These are phyloP conservation scores for Melanerpes aurifrons DNA, from an alignment of 2,113 vertebrate genomes.

Conservation along the genomic window DNA sequence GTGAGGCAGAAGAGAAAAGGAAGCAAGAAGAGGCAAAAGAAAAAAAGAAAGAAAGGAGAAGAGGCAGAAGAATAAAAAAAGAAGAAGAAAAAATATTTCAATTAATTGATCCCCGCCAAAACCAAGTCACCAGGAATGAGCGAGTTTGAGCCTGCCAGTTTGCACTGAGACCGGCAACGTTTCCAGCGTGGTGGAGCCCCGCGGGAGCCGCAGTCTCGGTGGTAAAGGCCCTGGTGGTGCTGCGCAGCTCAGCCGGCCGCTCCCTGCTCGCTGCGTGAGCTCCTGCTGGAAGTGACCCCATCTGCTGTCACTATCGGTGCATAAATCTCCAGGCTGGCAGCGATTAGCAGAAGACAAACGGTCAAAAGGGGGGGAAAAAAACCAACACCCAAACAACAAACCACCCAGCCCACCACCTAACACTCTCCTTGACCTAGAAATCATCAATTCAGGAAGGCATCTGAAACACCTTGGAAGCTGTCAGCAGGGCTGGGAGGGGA, in stretches of 20 bases:
- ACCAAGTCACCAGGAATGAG: background rate
- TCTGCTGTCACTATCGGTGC: conserved; percentile 49
- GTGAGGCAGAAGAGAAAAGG: too few relatives aligned
- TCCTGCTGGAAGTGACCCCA: conserved; percentile 56
- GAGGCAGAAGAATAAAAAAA: too few relatives aligned
- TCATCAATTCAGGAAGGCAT: conserved; percentile 59
- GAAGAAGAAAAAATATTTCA: background rate
- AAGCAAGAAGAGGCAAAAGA: too few relatives aligned
- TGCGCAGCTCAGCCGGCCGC: background rate
- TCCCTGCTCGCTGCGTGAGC: background rate
- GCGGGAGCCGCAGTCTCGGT: background rate
- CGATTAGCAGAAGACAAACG: conserved; percentile 64
- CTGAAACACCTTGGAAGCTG: conserved; percentile 53
- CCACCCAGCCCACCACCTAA: background rate
- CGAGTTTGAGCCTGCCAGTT: background rate
- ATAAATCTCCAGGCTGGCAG: conserved; percentile 55
- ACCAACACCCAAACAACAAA: background rate
- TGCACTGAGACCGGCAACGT: background rate
- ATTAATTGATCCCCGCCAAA: background rate
- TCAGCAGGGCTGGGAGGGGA: conserved; percentile 48
- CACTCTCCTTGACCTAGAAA: conserved; percentile 74
- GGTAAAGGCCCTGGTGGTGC: accelerated
- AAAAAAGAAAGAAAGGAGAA: too few relatives aligned
- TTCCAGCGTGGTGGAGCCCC: background rate
- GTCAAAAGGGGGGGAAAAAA: background rate